phyloP scores from a whole-genome alignment of 2,797 vertebrate genomes.

The Pyrocephalus nanus region DNA sequence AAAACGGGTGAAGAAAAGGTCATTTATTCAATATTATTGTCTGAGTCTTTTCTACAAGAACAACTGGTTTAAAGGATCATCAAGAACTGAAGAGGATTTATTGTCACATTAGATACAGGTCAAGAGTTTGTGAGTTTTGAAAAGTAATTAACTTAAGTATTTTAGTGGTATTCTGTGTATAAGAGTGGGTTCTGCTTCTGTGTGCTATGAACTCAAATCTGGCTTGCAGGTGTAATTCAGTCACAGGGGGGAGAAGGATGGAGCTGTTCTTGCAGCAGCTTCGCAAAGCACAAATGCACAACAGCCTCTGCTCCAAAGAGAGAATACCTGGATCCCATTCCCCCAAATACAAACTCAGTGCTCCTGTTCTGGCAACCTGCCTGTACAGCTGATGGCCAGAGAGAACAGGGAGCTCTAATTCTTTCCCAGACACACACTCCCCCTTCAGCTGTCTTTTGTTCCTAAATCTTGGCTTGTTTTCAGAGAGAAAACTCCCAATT shows the following conservation, averaged over 20 bases:
- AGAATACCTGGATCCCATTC: not conserved
- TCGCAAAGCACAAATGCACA: not conserved
- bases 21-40: not conserved
- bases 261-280: not conserved
- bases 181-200: not conserved
- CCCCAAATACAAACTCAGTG: accelerated
- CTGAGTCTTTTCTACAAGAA: not conserved
- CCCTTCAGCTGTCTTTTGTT: not conserved
- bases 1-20: not conserved
- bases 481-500: not conserved
- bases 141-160: not conserved
- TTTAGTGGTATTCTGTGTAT: not conserved
- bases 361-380: not conserved
- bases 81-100: not conserved
- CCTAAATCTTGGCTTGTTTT: not conserved
- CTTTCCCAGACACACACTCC: not conserved
- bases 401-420: not conserved
- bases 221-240: not conserved
- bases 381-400: not conserved
- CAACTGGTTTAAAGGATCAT: not conserved
- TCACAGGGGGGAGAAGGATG: not conserved
- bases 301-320: not conserved
- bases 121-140: not conserved
- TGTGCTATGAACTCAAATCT: not conserved
- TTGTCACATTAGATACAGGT: not conserved